phyloP scores from a whole-genome alignment of 2,797 vertebrate species.

The Pseudochromis fuscus region DNA sequence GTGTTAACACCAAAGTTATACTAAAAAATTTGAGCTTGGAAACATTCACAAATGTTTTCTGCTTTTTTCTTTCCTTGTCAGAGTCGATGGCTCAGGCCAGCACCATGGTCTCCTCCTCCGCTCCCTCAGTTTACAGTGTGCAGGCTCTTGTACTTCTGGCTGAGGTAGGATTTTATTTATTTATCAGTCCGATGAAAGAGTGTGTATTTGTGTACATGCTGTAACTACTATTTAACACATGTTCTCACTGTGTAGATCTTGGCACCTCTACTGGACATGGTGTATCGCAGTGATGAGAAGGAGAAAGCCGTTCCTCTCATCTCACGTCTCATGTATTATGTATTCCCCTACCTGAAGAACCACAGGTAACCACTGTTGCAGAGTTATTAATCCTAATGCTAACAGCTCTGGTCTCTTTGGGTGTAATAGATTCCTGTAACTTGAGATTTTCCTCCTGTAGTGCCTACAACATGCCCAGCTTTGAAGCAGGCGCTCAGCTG shows the following conservation, averaged over 20 bases:
- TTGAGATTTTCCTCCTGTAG: constrained; percentile 71
- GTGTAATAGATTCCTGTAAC: not conserved
- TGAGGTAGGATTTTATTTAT: constrained; percentile 84
- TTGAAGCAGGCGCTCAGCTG: constrained; percentile 92
- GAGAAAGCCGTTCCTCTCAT: constrained; percentile 96
- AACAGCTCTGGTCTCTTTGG: not conserved
- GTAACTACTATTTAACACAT: not conserved
- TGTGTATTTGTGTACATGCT: not conserved
- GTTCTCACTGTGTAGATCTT: constrained; percentile 73
- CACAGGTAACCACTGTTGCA: constrained; percentile 87
- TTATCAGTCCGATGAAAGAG: not conserved
- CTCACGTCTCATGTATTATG: constrained; percentile 94
- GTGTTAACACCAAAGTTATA: too few species aligned
- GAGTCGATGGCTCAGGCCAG: constrained; percentile 85
- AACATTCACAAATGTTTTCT: not conserved
- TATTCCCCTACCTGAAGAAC: constrained; percentile 97
- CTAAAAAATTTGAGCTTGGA: too few species aligned
- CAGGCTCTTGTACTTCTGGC: constrained; percentile 95
- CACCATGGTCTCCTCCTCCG: constrained; percentile 95
- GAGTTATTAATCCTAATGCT: not conserved
- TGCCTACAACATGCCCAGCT: constrained; percentile 96
- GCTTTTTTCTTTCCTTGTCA: constrained; percentile 54
- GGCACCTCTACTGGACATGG: constrained; percentile 96
- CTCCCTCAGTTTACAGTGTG: constrained; percentile 95
- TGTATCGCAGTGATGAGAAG: constrained; percentile 97